A percentile compares a stretch with the other conserved stretches of the same genome.
Conservation (phyloP, 2,888 invertebrate genomes). For the Metalampra italica region DNA sequence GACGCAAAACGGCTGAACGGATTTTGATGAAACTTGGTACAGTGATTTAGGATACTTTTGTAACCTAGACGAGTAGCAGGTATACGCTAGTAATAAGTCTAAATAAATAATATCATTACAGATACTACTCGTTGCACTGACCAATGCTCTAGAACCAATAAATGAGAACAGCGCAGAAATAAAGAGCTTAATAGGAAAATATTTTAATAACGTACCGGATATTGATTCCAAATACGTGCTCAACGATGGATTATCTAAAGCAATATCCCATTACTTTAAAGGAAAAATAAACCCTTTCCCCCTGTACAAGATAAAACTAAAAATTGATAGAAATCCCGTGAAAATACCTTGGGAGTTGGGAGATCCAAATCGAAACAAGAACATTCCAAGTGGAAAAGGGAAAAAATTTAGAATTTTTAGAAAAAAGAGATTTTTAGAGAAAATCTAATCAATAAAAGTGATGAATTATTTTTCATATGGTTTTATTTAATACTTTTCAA, state of each 20-base stretch:
- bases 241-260: conserved; percentile 45
- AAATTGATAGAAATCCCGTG: conserved; percentile 55
- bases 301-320: conserved; percentile 53
- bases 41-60: too few species aligned
- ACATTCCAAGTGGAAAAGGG: neutral
- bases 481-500: neutral
- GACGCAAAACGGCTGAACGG: too few species aligned
- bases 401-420: neutral
- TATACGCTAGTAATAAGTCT: too few species aligned
- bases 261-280: conserved; percentile 46
- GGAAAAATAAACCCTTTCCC: conserved; percentile 54
- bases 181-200: conserved; percentile 37
- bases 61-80: too few species aligned
- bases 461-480: neutral
- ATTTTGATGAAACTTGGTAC: too few species aligned
- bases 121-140: conserved; percentile 19
- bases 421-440: neutral
- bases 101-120: conserved; percentile 10
- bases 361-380: conserved; percentile 10
- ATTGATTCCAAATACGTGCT: conserved; percentile 48
- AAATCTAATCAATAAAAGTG: neutral
- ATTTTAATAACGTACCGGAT: conserved; percentile 47
- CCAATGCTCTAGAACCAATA: conserved; percentile 27
- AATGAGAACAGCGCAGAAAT: conserved; percentile 29
- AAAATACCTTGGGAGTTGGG: conserved; percentile 59